These are phyloP conservation scores for Syrrhaptes paradoxus DNA, from an alignment of 2,113 vertebrate species.

Conservation along the genomic window DNA sequence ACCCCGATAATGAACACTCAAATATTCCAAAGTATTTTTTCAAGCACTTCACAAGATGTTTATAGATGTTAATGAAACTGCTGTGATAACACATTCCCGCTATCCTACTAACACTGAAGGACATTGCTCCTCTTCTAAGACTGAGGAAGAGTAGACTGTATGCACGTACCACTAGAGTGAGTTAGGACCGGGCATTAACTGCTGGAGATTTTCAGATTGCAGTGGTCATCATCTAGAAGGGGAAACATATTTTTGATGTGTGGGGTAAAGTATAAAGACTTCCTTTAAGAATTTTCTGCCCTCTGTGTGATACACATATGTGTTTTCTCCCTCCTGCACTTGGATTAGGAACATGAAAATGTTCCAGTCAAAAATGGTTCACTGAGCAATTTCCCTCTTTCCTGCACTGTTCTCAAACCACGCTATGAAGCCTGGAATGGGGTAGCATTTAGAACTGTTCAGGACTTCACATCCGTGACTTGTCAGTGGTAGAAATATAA, in stretches of 20 bases:
- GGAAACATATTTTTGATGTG: not conserved
- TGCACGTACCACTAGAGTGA: not conserved
- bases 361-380: not conserved
- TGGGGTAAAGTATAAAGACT: not conserved
- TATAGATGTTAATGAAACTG: not conserved
- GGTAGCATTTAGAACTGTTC: not conserved
- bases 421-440: not conserved
- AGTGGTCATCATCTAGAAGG: not conserved
- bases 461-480: not conserved
- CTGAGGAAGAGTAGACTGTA: not conserved
- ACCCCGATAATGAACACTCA: not conserved
- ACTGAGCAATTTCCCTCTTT: not conserved
- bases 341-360: not conserved
- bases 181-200: not conserved
- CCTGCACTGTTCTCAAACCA: not conserved
- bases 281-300: not conserved
- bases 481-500: not conserved
- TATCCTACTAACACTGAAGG: not conserved
- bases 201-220: not conserved
- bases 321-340: not conserved
- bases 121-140: not conserved
- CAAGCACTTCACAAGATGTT: not conserved
- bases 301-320: not conserved
- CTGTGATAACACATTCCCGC: not conserved
- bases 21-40: not conserved